These are phyloP conservation scores for Drosophila sturtevanti DNA, from an alignment of 1,140 invertebrate species.

Conservation along the genomic window DNA sequence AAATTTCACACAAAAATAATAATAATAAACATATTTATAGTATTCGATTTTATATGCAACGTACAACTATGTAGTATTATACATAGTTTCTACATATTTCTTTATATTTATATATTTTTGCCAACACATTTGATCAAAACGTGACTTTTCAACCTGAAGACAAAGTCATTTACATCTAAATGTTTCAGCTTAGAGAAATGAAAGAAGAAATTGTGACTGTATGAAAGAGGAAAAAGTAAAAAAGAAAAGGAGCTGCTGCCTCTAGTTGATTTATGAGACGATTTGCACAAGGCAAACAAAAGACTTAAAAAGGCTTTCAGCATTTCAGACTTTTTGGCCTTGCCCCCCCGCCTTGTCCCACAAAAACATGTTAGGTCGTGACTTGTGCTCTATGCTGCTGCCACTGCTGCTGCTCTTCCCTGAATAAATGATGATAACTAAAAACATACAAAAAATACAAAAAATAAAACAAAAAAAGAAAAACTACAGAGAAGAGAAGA, in stretches of 20 bases:
- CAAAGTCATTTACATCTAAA: slow-evolving; percentile 7
- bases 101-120: slow-evolving; percentile 23
- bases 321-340: slow-evolving; percentile 8
- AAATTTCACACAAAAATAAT: too few species aligned
- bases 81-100: too few species aligned
- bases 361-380: background rate
- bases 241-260: background rate
- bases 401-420: background rate
- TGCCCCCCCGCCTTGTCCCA: background rate
- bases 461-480: background rate
- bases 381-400: background rate
- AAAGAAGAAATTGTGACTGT: slow-evolving; percentile 20
- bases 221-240: background rate
- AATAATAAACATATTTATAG: too few species aligned
- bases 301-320: slow-evolving; percentile 6
- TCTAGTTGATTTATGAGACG: slow-evolving; percentile 44
- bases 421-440: slow-evolving; percentile 25
- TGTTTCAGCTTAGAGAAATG: background rate
- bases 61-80: too few species aligned
- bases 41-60: too few species aligned
- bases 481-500: background rate
- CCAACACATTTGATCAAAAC: slow-evolving; percentile 40
- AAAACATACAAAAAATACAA: background rate
- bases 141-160: slow-evolving; percentile 39
- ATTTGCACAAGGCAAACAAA: slow-evolving; percentile 30